Evolutionary conservation across 2,113 vertebrate genomes (phyloP).

Genomic region (Ariopsis seemanni): DNA sequence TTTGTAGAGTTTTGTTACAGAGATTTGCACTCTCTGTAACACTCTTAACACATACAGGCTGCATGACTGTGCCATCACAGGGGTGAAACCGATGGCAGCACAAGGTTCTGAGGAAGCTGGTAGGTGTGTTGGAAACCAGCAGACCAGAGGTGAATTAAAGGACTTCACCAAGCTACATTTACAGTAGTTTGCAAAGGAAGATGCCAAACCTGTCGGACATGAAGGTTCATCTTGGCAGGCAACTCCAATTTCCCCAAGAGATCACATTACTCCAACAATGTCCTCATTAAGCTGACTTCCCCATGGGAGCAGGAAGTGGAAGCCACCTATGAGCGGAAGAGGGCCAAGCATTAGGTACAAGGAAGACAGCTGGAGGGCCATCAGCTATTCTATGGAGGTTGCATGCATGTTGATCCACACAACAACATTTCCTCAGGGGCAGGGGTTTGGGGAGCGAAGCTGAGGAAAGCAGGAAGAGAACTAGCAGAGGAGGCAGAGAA

Average conservation of each 20-base stretch:
- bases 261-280: background rate
- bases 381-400: background rate
- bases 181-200: background rate
- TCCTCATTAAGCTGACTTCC: background rate
- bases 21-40: background rate
- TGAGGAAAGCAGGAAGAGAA: background rate
- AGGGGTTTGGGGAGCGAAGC: background rate
- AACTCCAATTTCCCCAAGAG: background rate
- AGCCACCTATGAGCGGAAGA: background rate
- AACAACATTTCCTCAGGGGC: background rate
- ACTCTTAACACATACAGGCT: background rate
- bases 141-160: background rate
- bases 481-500: background rate
- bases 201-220: background rate
- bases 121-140: background rate
- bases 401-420: background rate
- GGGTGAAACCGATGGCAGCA: background rate
- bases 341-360: background rate
- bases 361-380: background rate
- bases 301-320: background rate
- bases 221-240: background rate
- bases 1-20: too few species aligned
- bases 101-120: background rate
- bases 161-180: background rate
- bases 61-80: background rate